A percentile compares a stretch with the other conserved stretches of the same genome.
phyloP scores from a whole-genome alignment of 37 sponge, comb jelly and placozoan genomes.

The Diacarnus erythraeanus region DNA sequence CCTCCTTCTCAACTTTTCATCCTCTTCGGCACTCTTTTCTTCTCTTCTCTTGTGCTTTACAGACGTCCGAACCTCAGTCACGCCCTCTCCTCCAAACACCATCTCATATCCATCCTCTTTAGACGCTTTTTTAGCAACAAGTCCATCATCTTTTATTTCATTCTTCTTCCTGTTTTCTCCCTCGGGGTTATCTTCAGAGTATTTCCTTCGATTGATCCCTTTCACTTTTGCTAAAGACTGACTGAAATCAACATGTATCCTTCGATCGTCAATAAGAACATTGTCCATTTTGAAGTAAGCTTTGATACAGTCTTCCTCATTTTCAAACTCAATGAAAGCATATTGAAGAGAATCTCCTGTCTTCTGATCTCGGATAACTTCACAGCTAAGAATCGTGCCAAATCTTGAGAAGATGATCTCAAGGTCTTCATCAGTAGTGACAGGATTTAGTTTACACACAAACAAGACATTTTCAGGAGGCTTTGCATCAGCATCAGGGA shows the following conservation, averaged over 20 bases:
- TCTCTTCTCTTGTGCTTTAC: background rate
- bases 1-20: conserved; percentile 6
- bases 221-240: conserved; percentile 95
- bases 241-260: conserved; percentile 98
- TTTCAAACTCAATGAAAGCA: conserved; percentile 96
- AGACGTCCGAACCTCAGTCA: background rate
- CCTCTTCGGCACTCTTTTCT: background rate
- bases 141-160: conserved; percentile 13
- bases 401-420: conserved; percentile 98
- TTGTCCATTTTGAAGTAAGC: conserved; percentile 99
- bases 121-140: conserved; percentile 31
- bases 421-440: conserved; percentile 93
- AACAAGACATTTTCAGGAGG: conserved; percentile 98
- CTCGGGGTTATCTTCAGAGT: conserved; percentile 7
- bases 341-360: conserved; percentile 97
- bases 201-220: conserved; percentile 28
- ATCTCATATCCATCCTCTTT: conserved; percentile 58
- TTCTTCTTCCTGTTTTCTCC: background rate
- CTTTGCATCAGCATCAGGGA: conserved; percentile 95
- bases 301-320: conserved; percentile 90
- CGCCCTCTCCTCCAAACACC: conserved; percentile 65
- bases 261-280: conserved; percentile 95
- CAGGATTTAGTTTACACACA: conserved; percentile 97
- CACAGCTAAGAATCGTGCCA: conserved; percentile 91
- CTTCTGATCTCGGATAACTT: conserved; percentile 95